These are phyloP conservation scores for Cephus sareptanus DNA, from an alignment of 2,888 invertebrate species.

Conservation along the genomic window DNA sequence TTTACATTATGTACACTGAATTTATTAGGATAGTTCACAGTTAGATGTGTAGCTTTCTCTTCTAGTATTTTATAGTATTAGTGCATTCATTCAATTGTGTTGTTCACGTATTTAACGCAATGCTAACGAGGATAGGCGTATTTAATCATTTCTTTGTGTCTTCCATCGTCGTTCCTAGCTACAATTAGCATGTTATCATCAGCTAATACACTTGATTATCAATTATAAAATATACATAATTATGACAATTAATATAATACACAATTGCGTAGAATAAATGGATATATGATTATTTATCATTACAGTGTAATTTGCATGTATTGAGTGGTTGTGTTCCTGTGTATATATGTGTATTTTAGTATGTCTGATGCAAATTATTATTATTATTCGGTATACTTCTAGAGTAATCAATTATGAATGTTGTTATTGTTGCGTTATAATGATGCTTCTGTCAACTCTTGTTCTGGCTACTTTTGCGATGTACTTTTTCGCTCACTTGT, in stretches of 20 bases:
- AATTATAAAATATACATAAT: conserved; percentile 56
- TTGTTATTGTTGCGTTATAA: conserved; percentile 21
- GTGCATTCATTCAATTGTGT: conserved; percentile 28
- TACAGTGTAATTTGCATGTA: neutral
- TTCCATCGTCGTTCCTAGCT: conserved; percentile 4
- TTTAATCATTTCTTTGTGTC: neutral
- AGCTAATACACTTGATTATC: conserved; percentile 36
- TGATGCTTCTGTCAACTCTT: conserved; percentile 12
- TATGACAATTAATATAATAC: conserved; percentile 49
- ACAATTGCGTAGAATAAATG: conserved; percentile 40
- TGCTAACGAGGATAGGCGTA: conserved; percentile 34
- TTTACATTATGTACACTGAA: conserved; percentile 62
- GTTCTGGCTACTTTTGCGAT: conserved; percentile 60
- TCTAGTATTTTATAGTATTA: conserved; percentile 28
- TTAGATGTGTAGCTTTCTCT: conserved; percentile 31
- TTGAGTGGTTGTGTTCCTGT: conserved; percentile 23
- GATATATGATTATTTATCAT: neutral
- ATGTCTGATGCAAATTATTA: conserved; percentile 19
- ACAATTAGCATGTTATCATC: conserved; percentile 1
- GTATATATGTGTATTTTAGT: conserved; percentile 11
- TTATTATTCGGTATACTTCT: conserved; percentile 18
- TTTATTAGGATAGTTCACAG: conserved; percentile 34
- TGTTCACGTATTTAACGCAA: conserved; percentile 37
- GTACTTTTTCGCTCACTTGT: conserved; percentile 36
- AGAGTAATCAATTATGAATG: conserved; percentile 18